Base-by-base conservation (phyloP, 2,113 vertebrate genomes). In the Callaeas wilsoni region DNA sequence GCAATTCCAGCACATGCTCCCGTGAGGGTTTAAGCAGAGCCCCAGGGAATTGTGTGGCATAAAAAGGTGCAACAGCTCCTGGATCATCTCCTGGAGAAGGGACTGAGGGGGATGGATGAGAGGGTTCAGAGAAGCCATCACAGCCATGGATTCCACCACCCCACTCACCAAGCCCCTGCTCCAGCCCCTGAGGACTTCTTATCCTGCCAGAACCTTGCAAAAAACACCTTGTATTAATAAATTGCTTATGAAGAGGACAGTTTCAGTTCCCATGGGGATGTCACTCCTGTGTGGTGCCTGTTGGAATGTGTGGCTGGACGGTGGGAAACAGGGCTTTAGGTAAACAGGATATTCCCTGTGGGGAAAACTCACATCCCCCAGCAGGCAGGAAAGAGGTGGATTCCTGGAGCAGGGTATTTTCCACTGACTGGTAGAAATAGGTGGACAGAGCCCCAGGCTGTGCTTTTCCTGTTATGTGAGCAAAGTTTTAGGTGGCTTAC, bases 401-500 rank as follows among this genome's bases (percentile, higher is more conserved):
- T 94, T 90, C 83, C 93, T 50, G 77, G 27, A 92, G 70, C 84
- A 35, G 46, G 69, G 55, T 32, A 1, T 91, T 96, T 96, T 91
- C 93, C 94, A 85, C 60, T 62, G 20, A 1, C 67, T n/a, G 60
- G 21, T 12, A 69, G 76, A 56, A 80, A 79, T 5, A 55, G 46
- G 84, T 85, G 84, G 81, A 67, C 75, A 74, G 55, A 83, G 63
- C 50, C 68, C 37, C 35, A 22, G 49, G 84, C 75, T 69, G 19
- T 11, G 30, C 59, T 70, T 44, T 94, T 97, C 96, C 96, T 97
- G 94, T 96, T 96, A 77, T 12, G 79, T 37, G 30, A 93, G 37
- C 79, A 65, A 79, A 80, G 47, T 7, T 79, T 62, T 55, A 47
- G 55, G 35, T 57, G 49, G 19, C 12, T 55, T 57, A 29, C 4